Evolutionary conservation across 2,888 invertebrate species (phyloP).

Genomic region (Corbicula japonica): DNA sequence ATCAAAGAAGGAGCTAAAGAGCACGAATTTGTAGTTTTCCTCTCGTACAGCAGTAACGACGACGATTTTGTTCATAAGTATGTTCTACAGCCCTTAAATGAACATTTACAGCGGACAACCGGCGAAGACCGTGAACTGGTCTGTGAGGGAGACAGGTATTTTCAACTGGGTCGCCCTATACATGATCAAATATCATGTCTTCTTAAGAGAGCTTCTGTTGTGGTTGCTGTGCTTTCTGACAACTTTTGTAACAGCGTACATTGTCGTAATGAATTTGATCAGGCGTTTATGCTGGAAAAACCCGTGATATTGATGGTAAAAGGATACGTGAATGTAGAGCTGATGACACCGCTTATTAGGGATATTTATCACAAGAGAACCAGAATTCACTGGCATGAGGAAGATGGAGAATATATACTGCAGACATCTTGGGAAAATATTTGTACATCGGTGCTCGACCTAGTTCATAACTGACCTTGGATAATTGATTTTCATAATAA

Average conservation of each 20-base stretch:
- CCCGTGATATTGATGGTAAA: not conserved
- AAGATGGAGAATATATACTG: slow-evolving; percentile 2
- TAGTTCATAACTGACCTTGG: not conserved
- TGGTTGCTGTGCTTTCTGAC: slow-evolving; percentile 1
- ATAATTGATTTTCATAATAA: not conserved
- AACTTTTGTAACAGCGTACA: slow-evolving; percentile 2
- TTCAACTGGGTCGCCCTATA: not conserved
- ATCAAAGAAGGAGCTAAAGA: not conserved
- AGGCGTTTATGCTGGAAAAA: slow-evolving; percentile 1
- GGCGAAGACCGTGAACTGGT: not conserved
- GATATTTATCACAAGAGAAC: not conserved
- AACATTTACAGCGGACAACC: not conserved
- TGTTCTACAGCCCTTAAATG: not conserved
- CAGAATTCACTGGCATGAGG: not conserved
- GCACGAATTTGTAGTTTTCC: not conserved
- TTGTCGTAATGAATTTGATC: slow-evolving; percentile 13
- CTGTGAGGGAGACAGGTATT: slow-evolving; percentile 1
- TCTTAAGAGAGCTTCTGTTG: not conserved
- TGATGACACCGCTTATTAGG: not conserved
- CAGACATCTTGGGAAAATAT: slow-evolving; percentile 6
- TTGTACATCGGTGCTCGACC: not conserved
- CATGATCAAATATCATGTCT: not conserved
- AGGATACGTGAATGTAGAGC: not conserved
- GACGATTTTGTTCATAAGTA: slow-evolving; percentile 1
- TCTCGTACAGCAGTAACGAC: not conserved